Base-by-base conservation (phyloP, 2,113 vertebrate genomes). In the Syrrhaptes paradoxus region DNA sequence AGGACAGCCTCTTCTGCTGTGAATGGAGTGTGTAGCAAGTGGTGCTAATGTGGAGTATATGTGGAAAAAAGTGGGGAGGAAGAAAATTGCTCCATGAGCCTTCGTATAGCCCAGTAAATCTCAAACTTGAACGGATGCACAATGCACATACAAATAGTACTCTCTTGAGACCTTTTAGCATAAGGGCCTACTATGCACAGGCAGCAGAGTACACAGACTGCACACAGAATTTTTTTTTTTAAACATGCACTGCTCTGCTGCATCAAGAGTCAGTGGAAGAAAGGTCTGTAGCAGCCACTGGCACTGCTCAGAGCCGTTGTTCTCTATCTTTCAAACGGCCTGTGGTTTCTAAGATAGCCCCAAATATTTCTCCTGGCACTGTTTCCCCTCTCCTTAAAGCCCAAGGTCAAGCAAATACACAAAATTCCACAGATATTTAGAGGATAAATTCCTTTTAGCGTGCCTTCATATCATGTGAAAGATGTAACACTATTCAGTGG, bases 381-480 rank as follows among this genome's bases (percentile, higher is more conserved):
- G 6, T 34, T 96, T 73, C 70, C 66, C 65, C 70, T 89, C 89
- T 54, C 17, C 38, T n/a, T 63, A 67, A 82, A 89, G 71, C 49
- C 45, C n/a, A 71, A 86, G 57, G 29, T 55, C 36, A 55, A 81
- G 16, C 6, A 71, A 92, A 95, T 65, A 67, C 55, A 58, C 52
- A 90, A 80, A 96, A 81, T 87, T 75, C 83, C 57, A 86, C 19
- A 86, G 83, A 75, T 65, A 68, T 59, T 89, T 81, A 92, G 52
- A 70, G 31, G 7, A 81, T 17, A 87, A 84, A 76, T 75, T 57
- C 0, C 1, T 85, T 96, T 80, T 57, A 72, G 28, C 72, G 61
- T 90, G 70, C 72, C 48, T 36, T 86, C 72, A 90, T 92, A 94
- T 94, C 48, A 78, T 46, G 11, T 17, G 52, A 81, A 85, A 36